Evolutionary conservation across 2,113 vertebrate genomes (phyloP).

Genomic region (Pelvicachromis taeniatus): DNA sequence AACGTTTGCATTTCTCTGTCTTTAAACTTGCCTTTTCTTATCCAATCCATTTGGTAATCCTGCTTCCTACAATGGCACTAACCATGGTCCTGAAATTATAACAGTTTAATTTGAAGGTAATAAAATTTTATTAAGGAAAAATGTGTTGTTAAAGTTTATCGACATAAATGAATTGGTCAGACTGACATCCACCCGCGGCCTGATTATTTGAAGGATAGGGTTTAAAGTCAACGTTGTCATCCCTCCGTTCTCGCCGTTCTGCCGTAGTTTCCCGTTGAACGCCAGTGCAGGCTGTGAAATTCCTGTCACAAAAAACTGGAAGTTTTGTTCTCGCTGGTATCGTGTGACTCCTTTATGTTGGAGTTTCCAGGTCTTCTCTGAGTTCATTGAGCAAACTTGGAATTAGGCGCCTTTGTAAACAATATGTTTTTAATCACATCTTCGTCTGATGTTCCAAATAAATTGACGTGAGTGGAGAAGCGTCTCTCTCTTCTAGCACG

Average conservation of each 20-base stretch:
- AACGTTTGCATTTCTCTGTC: conserved; percentile 20
- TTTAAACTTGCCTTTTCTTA: conserved; percentile 13
- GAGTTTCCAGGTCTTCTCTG: neutral
- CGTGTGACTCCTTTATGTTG: neutral
- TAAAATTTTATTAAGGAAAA: too few relatives aligned
- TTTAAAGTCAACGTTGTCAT: neutral
- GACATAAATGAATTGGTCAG: too few relatives aligned
- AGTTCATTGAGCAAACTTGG: neutral
- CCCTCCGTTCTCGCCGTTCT: neutral
- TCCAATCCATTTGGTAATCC: conserved; percentile 10
- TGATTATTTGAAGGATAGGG: too few relatives aligned
- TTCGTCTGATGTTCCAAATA: neutral
- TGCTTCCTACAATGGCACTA: too few relatives aligned
- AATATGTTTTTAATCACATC: neutral
- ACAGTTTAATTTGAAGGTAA: too few relatives aligned
- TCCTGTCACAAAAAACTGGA: neutral
- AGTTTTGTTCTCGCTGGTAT: neutral
- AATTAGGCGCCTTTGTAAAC: neutral
- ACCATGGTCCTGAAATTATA: neutral
- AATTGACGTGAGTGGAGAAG: neutral
- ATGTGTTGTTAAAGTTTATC: too few relatives aligned
- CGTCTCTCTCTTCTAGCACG: neutral
- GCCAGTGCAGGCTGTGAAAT: neutral
- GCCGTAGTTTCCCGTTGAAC: neutral
- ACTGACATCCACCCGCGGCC: too few relatives aligned